Evolutionary conservation across 1,140 invertebrate genomes (phyloP), one percentile per base, ranked within the genome.

Genomic region (Hylaeus volcanicus): DNA sequence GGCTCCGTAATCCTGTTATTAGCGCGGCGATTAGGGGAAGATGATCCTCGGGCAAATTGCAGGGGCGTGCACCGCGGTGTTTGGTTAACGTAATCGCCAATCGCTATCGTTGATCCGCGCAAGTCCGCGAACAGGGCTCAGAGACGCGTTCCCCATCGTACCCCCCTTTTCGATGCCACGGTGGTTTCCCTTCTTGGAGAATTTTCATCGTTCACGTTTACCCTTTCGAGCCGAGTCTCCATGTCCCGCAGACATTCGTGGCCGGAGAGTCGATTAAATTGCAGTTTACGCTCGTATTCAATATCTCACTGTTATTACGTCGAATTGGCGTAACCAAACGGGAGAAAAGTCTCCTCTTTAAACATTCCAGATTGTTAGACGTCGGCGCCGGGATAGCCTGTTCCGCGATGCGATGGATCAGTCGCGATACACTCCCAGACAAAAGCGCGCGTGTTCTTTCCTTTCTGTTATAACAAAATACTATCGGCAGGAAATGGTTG

Each of bases 31-130:
- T 91, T 91, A 90, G 88, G 87, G 87, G 65, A 84, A 87, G 89
- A 88, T 87, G 88, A 89, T 89, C 83, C 82, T 56, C 81, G 73
- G 89, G 88, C 86, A 91, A 91, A 91, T 91, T 91, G 88, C 83
- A 83, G 89, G 88, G 89, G 90, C 89, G 90, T 89, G 66, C 74
- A 90, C 88, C 86, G 83, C 83, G 87, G 81, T 91, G 88, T 91
- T 91, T 89, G 90, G 89, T 90, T 91, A 91, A 89, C 89, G 89
- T 90, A 89, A 90, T 90, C 90, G 88, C 74, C 89, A 89, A 91
- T 90, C 87, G 76, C 81, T 89, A 88, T 88, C 81, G 81, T 85
- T 75, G 83, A 85, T 86, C 84, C 84, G 80, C 63, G 72, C 73
- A 72, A 83, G 60, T 83, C 48, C 43, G 56, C 70, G 72, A 56